phyloP scores from a whole-genome alignment of 2,888 invertebrate genomes.

The Tholera decimalis region DNA sequence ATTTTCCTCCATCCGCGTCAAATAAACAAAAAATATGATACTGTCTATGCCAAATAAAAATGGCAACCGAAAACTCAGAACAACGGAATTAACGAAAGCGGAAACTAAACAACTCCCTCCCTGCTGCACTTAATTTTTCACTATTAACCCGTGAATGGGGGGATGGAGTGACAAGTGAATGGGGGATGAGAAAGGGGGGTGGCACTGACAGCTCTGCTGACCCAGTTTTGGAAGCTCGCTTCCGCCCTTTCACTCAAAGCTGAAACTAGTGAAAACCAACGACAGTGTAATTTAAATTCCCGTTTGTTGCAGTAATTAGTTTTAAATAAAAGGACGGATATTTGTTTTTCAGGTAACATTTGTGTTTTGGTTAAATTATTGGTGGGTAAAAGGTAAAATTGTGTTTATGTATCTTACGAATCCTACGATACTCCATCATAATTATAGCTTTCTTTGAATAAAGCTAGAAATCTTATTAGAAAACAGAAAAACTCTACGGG shows the following conservation, averaged over 20 bases:
- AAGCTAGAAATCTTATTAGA: too few relatives aligned
- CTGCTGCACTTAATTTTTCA: constrained; percentile 65
- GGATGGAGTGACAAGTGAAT: constrained; percentile 66
- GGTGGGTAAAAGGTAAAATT: too few relatives aligned
- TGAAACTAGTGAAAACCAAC: constrained; percentile 70
- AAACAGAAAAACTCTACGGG: too few relatives aligned
- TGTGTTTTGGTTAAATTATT: background rate
- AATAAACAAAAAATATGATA: constrained; percentile 43
- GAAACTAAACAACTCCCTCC: constrained; percentile 43
- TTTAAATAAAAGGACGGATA: constrained; percentile 49
- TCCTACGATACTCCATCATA: too few relatives aligned
- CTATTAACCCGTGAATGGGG: constrained; percentile 67
- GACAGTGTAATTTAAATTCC: constrained; percentile 71
- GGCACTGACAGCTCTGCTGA: constrained; percentile 65
- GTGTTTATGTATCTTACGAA: too few relatives aligned
- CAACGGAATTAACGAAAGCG: constrained; percentile 38
- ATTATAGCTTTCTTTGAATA: too few relatives aligned
- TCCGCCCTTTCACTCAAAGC: constrained; percentile 72
- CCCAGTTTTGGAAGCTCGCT: constrained; percentile 71
- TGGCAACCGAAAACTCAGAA: constrained; percentile 21
- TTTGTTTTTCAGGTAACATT: constrained; percentile 19
- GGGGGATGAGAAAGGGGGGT: constrained; percentile 40
- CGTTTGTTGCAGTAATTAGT: constrained; percentile 62
- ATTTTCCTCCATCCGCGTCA: constrained; percentile 32
- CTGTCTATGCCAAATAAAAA: constrained; percentile 14